Conservation (phyloP, 2,888 invertebrate species). For the Vesta saturnalis region DNA sequence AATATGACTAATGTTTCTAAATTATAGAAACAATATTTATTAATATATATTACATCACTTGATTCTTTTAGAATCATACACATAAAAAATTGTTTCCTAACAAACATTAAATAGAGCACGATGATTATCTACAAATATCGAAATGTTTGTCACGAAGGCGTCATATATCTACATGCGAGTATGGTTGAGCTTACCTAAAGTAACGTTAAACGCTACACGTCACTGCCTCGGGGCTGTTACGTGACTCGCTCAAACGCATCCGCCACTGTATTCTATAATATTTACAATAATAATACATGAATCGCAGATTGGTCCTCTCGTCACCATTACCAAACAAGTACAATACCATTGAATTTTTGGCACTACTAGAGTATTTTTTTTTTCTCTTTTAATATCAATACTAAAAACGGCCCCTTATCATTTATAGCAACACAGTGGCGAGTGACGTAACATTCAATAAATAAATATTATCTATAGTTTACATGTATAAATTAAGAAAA, state of each 20-base stretch:
- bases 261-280: slow-evolving; percentile 27
- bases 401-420: not conserved
- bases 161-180: slow-evolving; percentile 58
- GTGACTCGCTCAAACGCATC: slow-evolving; percentile 32
- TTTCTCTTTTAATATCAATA: not conserved
- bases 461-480: slow-evolving; percentile 29
- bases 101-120: slow-evolving; percentile 62
- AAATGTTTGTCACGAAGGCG: slow-evolving; percentile 49
- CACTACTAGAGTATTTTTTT: slow-evolving; percentile 30
- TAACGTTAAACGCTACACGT: slow-evolving; percentile 41
- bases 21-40: slow-evolving; percentile 63
- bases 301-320: slow-evolving; percentile 4
- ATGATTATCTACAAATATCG: slow-evolving; percentile 60
- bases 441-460: slow-evolving; percentile 31
- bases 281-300: too few species aligned
- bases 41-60: slow-evolving; percentile 62
- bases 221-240: slow-evolving; percentile 33
- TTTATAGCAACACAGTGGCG: slow-evolving; percentile 25
- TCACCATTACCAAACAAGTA: not conserved
- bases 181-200: slow-evolving; percentile 43
- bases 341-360: slow-evolving; percentile 30
- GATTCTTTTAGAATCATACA: slow-evolving; percentile 63
- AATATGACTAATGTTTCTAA: slow-evolving; percentile 63
- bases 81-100: slow-evolving; percentile 64
- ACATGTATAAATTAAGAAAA: slow-evolving; percentile 19